Evolutionary conservation across 2,888 invertebrate genomes (phyloP).

Genomic region (Microctonus aethiopoides): DNA sequence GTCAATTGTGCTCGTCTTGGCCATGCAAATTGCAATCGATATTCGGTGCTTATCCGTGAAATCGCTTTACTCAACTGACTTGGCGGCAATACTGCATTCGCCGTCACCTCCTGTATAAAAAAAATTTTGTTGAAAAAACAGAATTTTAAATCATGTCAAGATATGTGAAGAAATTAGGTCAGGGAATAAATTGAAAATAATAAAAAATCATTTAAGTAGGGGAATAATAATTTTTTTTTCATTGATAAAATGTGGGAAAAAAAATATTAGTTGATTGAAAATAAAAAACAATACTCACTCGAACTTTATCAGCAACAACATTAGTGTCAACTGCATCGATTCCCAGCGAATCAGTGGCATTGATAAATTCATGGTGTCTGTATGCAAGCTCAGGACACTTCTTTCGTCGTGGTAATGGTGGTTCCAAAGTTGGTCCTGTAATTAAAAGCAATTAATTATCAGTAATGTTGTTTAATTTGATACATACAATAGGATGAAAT

Average conservation of each 20-base stretch:
- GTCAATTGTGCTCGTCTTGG: constrained; percentile 74
- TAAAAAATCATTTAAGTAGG: neutral
- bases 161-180: neutral
- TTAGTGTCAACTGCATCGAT: constrained; percentile 73
- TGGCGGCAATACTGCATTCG: constrained; percentile 59
- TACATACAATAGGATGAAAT: neutral
- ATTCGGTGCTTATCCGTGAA: constrained; percentile 84
- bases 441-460: constrained; percentile 43
- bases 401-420: constrained; percentile 87
- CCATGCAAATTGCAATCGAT: constrained; percentile 91
- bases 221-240: neutral
- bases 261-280: neutral
- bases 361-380: constrained; percentile 85
- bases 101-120: constrained; percentile 58
- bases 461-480: constrained; percentile 3
- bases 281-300: constrained; percentile 71
- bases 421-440: constrained; percentile 75
- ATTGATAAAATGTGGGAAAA: neutral
- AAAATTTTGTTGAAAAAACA: neutral
- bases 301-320: constrained; percentile 74
- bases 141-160: neutral
- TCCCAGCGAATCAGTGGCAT: constrained; percentile 70
- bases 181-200: neutral
- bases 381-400: constrained; percentile 90
- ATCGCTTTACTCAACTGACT: constrained; percentile 80